phyloP scores from a whole-genome alignment of 2,113 vertebrate genomes.

The Lethenteron camtschaticum region DNA sequence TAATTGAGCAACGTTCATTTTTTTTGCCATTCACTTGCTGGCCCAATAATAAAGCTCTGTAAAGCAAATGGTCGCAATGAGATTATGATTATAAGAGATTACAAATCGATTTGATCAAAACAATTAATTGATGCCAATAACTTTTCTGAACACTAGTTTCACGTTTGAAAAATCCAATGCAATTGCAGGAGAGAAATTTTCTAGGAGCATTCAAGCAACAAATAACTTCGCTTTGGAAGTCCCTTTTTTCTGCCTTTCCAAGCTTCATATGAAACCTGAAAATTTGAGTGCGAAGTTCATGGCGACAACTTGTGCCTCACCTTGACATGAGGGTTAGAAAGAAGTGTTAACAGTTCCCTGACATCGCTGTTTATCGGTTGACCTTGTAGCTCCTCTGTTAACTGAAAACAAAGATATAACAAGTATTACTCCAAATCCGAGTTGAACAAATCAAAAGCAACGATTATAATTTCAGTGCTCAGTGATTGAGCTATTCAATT shows the following conservation, averaged over 20 bases:
- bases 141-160: background rate
- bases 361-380: background rate
- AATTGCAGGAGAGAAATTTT: background rate
- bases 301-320: background rate
- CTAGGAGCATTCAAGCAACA: background rate
- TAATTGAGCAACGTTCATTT: too few species aligned
- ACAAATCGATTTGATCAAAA: too few species aligned
- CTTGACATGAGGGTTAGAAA: conserved; percentile 1
- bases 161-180: background rate
- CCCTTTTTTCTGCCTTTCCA: background rate
- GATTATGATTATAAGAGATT: too few species aligned
- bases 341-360: background rate
- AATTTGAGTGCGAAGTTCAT: background rate
- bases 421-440: background rate
- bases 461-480: too few species aligned
- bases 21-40: too few species aligned
- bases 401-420: conserved; percentile 1
- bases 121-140: too few species aligned
- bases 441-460: background rate
- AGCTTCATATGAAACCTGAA: background rate
- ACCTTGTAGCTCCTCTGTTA: background rate
- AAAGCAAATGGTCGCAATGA: too few species aligned
- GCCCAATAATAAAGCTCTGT: too few species aligned
- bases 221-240: background rate
- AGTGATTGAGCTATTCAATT: too few species aligned